Evolutionary conservation across 2,888 invertebrate species (phyloP).

Genomic region (Leptopilina myrica): DNA sequence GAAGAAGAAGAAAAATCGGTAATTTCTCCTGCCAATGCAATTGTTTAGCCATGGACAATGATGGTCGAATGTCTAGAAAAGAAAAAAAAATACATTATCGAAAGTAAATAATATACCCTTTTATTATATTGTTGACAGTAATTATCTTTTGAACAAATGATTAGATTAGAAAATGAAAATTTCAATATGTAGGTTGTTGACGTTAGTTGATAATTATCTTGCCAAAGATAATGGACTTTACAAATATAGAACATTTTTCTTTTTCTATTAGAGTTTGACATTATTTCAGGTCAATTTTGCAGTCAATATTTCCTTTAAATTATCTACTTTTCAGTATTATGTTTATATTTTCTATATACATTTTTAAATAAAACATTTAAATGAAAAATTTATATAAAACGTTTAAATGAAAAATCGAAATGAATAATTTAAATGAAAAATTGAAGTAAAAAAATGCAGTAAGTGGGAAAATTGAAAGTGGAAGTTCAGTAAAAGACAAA

Average conservation of each 20-base stretch:
- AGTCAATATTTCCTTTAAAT: not conserved
- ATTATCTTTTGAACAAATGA: not conserved
- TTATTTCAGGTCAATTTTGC: not conserved
- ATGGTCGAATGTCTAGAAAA: slow-evolving; percentile 97
- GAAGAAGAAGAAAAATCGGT: slow-evolving; percentile 99
- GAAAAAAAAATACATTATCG: slow-evolving; percentile 61
- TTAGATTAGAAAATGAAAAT: slow-evolving; percentile 9
- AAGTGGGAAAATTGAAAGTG: no score
- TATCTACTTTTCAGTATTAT: not conserved
- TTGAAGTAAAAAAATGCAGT: no score
- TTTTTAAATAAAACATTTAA: no score
- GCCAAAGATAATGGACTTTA: slow-evolving; percentile 40
- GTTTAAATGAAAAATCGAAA: no score
- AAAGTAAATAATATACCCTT: slow-evolving; percentile 23
- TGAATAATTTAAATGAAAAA: no score
- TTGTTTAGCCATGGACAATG: slow-evolving; percentile 99
- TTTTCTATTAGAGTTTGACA: not conserved
- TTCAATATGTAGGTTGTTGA: slow-evolving; percentile 4
- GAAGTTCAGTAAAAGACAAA: not conserved
- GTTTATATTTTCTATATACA: no score
- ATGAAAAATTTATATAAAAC: no score
- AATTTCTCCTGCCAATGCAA: slow-evolving; percentile 97
- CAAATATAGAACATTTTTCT: slow-evolving; percentile 9
- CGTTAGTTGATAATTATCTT: slow-evolving; percentile 13
- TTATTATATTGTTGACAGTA: not conserved